These are phyloP conservation scores for Trichoplax adhaerens DNA, from an alignment of 37 sponge, comb jelly and placozoan species.

Conservation along the genomic window DNA sequence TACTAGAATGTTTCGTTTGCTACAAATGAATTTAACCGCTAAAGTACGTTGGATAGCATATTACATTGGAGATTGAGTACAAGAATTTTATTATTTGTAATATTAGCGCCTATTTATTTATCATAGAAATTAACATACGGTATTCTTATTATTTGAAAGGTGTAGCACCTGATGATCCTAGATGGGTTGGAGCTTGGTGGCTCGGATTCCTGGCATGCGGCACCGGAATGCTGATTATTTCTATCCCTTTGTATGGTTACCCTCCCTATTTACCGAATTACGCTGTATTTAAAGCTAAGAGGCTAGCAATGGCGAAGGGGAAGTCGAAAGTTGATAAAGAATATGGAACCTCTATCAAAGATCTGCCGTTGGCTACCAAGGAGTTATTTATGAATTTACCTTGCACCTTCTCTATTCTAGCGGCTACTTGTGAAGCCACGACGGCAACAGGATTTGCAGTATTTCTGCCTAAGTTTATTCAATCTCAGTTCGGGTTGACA, in stretches of 20 bases:
- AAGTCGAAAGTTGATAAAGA: not conserved
- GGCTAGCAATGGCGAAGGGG: constrained; percentile 12
- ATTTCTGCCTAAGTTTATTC: constrained; percentile 53
- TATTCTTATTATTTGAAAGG: too few species aligned
- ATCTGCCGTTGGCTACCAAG: constrained; percentile 23
- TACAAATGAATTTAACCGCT: too few species aligned
- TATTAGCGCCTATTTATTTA: too few species aligned
- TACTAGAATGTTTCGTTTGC: too few species aligned
- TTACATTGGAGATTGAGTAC: too few species aligned
- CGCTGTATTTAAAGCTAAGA: constrained; percentile 5
- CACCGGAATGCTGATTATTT: constrained; percentile 7
- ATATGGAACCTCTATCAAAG: not conserved
- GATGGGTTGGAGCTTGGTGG: constrained; percentile 87
- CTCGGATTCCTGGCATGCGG: constrained; percentile 30
- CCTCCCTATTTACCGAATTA: constrained; percentile 38
- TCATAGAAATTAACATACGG: too few species aligned
- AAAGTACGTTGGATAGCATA: too few species aligned
- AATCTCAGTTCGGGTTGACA: constrained; percentile 35
- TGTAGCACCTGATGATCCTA: constrained; percentile 19
- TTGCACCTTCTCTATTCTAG: constrained; percentile 25
- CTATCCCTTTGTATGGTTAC: constrained; percentile 54
- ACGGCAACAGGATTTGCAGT: constrained; percentile 32
- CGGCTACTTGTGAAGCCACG: constrained; percentile 20
- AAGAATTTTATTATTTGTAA: too few species aligned
- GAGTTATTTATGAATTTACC: constrained; percentile 12